Conservation (phyloP, 2,113 vertebrate species). For the Varanus salvator region DNA sequence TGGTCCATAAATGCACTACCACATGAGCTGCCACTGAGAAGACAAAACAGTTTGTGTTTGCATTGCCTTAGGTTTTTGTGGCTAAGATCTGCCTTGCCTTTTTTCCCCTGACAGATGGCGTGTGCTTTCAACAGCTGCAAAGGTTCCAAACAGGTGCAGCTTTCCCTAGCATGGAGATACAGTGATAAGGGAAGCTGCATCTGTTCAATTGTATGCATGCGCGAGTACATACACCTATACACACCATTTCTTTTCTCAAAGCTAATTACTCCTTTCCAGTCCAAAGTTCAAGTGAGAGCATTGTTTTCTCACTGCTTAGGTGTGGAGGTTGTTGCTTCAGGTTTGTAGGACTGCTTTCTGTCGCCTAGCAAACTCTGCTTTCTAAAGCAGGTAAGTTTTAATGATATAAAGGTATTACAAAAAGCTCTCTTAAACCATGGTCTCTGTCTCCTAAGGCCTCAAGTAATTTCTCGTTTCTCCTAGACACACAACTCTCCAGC, state of each 20-base stretch:
- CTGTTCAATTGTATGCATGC: background rate
- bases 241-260: background rate
- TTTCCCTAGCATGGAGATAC: background rate
- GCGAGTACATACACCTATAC: fast-evolving
- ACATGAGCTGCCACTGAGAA: background rate
- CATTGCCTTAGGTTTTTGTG: background rate
- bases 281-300: background rate
- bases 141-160: background rate
- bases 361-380: background rate
- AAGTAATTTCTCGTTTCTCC: background rate
- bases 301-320: background rate
- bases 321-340: background rate
- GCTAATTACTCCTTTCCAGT: background rate
- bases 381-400: background rate
- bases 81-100: background rate
- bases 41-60: background rate
- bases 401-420: background rate
- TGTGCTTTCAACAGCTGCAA: background rate
- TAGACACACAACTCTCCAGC: background rate
- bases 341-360: background rate
- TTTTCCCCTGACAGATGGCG: background rate
- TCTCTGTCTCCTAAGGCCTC: background rate
- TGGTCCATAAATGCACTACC: background rate
- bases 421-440: background rate
- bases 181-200: background rate